These are phyloP conservation scores for Arvicanthis niloticus DNA, from an alignment of 2,113 vertebrate genomes.

Conservation along the genomic window DNA sequence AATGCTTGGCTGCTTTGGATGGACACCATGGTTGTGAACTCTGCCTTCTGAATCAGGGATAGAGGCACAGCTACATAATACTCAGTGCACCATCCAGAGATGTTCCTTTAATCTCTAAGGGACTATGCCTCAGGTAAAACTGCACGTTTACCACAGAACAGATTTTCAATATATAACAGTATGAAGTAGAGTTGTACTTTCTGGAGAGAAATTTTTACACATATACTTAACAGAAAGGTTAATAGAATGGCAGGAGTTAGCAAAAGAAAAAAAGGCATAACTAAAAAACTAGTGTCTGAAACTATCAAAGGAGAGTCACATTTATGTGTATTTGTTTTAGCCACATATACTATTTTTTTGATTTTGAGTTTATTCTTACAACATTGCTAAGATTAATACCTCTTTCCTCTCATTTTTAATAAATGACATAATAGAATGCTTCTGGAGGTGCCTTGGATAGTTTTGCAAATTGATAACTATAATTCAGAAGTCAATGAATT, in stretches of 20 bases:
- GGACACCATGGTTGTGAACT: background rate
- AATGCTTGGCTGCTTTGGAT: background rate
- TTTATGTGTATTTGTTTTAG: background rate
- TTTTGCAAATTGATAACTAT: background rate
- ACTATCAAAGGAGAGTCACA: background rate
- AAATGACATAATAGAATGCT: background rate
- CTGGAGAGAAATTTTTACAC: background rate
- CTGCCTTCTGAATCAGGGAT: fast-evolving
- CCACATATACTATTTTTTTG: too few species aligned
- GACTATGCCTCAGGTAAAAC: background rate
- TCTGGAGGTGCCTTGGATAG: background rate
- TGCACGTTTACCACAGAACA: background rate
- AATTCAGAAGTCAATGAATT: background rate
- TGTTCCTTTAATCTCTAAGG: background rate
- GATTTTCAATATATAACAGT: too few species aligned
- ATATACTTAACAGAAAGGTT: background rate
- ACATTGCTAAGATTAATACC: background rate
- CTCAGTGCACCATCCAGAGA: too few species aligned
- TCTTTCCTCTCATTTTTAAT: background rate
- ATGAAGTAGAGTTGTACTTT: background rate
- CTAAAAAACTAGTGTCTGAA: background rate
- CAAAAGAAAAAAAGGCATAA: too few species aligned
- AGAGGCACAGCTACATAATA: background rate
- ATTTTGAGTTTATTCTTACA: background rate
- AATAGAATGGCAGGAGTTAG: too few species aligned